These are phyloP conservation scores for Drosophila prostipennis DNA, from an alignment of 2,888 invertebrate species.

Conservation along the genomic window DNA sequence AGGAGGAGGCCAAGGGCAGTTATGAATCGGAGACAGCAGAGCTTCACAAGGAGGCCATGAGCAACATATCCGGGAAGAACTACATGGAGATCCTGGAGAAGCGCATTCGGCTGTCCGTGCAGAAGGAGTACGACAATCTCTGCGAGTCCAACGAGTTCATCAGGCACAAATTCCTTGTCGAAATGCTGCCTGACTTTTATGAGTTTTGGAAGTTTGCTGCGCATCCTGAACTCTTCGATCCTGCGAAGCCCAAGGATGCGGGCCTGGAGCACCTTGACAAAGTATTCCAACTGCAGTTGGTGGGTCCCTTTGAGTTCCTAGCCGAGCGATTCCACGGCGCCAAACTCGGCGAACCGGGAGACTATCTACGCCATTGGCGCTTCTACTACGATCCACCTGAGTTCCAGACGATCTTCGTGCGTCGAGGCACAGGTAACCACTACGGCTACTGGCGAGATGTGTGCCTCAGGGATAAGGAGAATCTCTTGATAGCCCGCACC, in stretches of 20 bases:
- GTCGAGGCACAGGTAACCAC: slow-evolving; percentile 90
- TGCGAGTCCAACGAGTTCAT: slow-evolving; percentile 86
- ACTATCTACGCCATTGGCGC: slow-evolving; percentile 93
- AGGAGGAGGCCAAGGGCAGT: slow-evolving; percentile 28
- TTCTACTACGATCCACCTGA: slow-evolving; percentile 98
- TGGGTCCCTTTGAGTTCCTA: slow-evolving; percentile 95
- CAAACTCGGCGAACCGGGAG: slow-evolving; percentile 85
- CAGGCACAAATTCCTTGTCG: slow-evolving; percentile 90
- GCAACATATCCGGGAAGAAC: slow-evolving; percentile 77
- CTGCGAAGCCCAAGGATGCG: slow-evolving; percentile 67
- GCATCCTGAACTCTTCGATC: slow-evolving; percentile 85
- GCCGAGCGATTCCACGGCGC: slow-evolving; percentile 86
- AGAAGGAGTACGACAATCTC: slow-evolving; percentile 84
- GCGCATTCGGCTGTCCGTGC: slow-evolving; percentile 77
- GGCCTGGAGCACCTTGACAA: slow-evolving; percentile 88
- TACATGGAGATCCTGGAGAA: slow-evolving; percentile 78
- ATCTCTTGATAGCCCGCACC: slow-evolving; percentile 90
- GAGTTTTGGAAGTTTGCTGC: slow-evolving; percentile 92
- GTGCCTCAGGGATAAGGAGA: slow-evolving; percentile 89
- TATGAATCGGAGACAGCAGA: slow-evolving; percentile 65
- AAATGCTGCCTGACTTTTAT: slow-evolving; percentile 96
- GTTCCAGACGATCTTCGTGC: slow-evolving; percentile 92
- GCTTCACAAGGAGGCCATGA: slow-evolving; percentile 70
- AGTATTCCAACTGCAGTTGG: slow-evolving; percentile 88
- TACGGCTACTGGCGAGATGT: slow-evolving; percentile 96